phyloP scores from a whole-genome alignment of 2,888 invertebrate species.

The Chrysodeixis includens region DNA sequence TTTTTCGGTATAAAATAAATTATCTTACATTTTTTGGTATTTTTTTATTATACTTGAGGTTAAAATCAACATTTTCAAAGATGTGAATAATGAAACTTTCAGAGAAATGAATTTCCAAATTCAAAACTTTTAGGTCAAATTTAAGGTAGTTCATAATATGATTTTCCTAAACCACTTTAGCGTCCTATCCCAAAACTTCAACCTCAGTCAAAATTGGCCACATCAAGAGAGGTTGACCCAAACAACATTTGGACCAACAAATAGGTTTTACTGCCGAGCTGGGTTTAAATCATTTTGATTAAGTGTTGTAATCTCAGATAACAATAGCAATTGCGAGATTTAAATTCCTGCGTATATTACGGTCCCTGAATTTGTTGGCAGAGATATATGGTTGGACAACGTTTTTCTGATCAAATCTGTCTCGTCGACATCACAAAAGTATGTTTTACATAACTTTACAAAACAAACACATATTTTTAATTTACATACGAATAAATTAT shows the following conservation, averaged over 20 bases:
- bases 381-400: background rate
- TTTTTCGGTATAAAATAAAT: no score
- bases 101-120: no score
- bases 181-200: background rate
- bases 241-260: background rate
- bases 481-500: background rate
- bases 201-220: background rate
- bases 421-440: background rate
- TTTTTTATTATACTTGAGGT: no score
- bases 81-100: no score
- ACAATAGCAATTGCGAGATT: conserved; percentile 2
- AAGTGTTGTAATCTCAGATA: conserved; percentile 2
- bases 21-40: no score
- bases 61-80: no score
- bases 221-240: background rate
- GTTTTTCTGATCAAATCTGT: background rate
- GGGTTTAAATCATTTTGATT: background rate
- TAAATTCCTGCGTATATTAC: background rate
- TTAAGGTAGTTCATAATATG: background rate
- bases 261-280: conserved; percentile 6
- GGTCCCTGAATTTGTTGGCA: background rate
- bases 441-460: no score
- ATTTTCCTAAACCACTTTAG: background rate
- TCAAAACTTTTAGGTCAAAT: no score
- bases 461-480: background rate